These are phyloP conservation scores for Drosophila niveifrons DNA, from an alignment of 2,888 invertebrate genomes.

Conservation along the genomic window DNA sequence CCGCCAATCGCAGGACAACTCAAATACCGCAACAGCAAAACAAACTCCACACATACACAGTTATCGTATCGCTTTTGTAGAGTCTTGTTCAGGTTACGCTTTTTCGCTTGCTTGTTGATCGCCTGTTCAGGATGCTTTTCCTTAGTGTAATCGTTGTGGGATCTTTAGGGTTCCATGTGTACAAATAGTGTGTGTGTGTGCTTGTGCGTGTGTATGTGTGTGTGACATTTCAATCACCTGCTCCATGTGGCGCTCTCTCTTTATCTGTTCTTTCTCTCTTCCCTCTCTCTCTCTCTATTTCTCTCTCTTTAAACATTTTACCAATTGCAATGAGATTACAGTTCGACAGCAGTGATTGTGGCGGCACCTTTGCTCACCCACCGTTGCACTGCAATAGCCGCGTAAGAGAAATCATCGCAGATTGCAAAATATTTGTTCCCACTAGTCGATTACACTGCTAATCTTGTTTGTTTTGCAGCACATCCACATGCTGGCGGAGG, in stretches of 20 bases:
- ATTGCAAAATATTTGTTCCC: conserved; percentile 24
- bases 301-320: conserved; percentile 19
- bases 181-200: conserved; percentile 13
- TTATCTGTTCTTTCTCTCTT: conserved; percentile 49
- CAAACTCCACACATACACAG: conserved; percentile 27
- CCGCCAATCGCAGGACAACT: conserved; percentile 20
- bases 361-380: conserved; percentile 79
- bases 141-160: conserved; percentile 33
- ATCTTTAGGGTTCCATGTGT: conserved; percentile 33
- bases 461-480: conserved; percentile 86
- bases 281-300: conserved; percentile 44
- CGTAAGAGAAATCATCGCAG: conserved; percentile 72
- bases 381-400: conserved; percentile 84
- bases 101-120: conserved; percentile 32
- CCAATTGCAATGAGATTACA: conserved; percentile 68
- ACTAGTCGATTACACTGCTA: conserved; percentile 32
- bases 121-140: conserved; percentile 34
- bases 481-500: conserved; percentile 90
- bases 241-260: conserved; percentile 38
- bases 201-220: conserved; percentile 14
- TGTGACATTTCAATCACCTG: conserved; percentile 38
- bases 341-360: conserved; percentile 85
- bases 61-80: conserved; percentile 53
- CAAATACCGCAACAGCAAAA: conserved; percentile 6
- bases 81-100: conserved; percentile 51